A percentile compares a stretch with the other conserved stretches of the same genome.
Conservation (phyloP, 2,797 vertebrate species). For the Crocidura indochinensis region DNA sequence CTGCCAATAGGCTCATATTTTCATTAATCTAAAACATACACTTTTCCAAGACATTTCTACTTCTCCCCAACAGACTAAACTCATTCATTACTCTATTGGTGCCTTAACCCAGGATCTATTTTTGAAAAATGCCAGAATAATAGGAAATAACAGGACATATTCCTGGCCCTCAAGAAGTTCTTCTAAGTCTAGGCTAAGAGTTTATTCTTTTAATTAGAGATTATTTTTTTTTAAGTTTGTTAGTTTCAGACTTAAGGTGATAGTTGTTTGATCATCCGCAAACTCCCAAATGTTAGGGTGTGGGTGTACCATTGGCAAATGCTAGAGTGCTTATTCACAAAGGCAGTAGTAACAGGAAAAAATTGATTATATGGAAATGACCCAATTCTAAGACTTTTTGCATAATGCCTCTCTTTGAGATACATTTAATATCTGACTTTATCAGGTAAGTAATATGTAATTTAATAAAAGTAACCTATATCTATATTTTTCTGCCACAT, state of each 20-base stretch:
- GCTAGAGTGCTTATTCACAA: background rate
- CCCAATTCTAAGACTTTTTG: constrained; percentile 21
- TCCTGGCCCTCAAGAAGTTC: background rate
- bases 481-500: constrained; percentile 73
- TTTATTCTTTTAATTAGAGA: constrained; percentile 37
- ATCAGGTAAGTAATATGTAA: constrained; percentile 56
- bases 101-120: background rate
- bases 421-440: constrained; percentile 60
- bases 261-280: background rate
- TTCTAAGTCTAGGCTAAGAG: background rate
- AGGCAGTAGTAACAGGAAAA: background rate
- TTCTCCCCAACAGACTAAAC: background rate
- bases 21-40: background rate
- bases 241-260: constrained; percentile 57
- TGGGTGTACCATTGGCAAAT: background rate
- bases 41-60: background rate
- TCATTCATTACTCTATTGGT: constrained; percentile 4
- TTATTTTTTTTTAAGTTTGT: background rate
- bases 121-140: background rate
- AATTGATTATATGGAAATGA: background rate
- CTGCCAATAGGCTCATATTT: constrained; percentile 13
- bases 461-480: constrained; percentile 70
- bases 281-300: background rate
- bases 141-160: constrained; percentile 9
- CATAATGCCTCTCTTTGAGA: constrained; percentile 42